Evolutionary conservation across 2,888 invertebrate species (phyloP).

Genomic region (Brenthis hecate): DNA sequence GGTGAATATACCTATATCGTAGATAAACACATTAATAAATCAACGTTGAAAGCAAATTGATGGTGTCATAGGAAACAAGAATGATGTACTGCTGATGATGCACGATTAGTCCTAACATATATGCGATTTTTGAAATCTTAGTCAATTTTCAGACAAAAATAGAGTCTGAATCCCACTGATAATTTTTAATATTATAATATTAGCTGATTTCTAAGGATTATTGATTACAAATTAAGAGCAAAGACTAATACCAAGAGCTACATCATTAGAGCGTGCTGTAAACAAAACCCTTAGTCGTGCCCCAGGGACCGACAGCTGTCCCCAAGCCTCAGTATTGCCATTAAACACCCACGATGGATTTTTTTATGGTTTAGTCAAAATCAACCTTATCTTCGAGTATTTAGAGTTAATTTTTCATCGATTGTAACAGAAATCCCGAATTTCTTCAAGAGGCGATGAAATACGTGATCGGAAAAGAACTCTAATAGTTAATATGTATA

Average conservation of each 20-base stretch:
- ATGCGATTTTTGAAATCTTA: neutral
- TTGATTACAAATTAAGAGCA: slow-evolving; percentile 27
- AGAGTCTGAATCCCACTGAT: neutral
- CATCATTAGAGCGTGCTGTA: slow-evolving; percentile 73
- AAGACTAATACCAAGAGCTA: slow-evolving; percentile 50
- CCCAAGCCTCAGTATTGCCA: slow-evolving; percentile 69
- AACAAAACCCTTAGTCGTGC: slow-evolving; percentile 73
- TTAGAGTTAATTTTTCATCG: slow-evolving; percentile 36
- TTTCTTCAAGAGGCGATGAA: slow-evolving; percentile 39
- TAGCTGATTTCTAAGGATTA: neutral
- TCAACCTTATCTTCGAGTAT: slow-evolving; percentile 34
- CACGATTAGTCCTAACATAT: neutral
- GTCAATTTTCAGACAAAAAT: neutral
- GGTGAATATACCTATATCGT: slow-evolving; percentile 53
- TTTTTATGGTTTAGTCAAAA: slow-evolving; percentile 50
- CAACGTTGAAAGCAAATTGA: slow-evolving; percentile 39
- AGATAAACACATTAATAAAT: slow-evolving; percentile 50
- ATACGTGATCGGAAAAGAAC: slow-evolving; percentile 47
- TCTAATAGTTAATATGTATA: slow-evolving; percentile 44
- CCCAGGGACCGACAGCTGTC: slow-evolving; percentile 77
- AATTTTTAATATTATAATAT: neutral
- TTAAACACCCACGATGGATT: slow-evolving; percentile 72
- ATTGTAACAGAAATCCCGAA: slow-evolving; percentile 20
- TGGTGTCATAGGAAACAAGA: slow-evolving; percentile 37
- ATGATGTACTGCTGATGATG: slow-evolving; percentile 25